Evolutionary conservation across 1,140 invertebrate species (phyloP).

Genomic region (Venturia canescens): DNA sequence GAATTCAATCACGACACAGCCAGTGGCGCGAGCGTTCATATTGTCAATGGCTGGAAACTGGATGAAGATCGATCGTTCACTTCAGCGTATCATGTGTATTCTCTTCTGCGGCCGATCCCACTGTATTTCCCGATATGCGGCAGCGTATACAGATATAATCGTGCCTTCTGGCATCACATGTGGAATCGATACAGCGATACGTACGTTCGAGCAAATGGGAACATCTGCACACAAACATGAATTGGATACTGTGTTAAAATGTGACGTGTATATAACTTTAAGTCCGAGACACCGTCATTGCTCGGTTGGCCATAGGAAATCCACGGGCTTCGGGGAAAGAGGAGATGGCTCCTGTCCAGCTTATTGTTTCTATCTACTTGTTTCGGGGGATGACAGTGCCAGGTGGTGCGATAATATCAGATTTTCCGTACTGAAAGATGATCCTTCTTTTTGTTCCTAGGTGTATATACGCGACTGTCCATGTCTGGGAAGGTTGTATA

Average conservation of each 20-base stretch:
- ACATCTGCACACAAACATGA: neutral
- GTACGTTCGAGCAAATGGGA: too few species aligned
- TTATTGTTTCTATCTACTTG: slow-evolving; percentile 47
- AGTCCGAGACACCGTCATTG: slow-evolving; percentile 14
- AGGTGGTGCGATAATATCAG: slow-evolving; percentile 45
- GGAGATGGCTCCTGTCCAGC: slow-evolving; percentile 44
- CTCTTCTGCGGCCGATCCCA: neutral
- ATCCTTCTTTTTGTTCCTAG: neutral
- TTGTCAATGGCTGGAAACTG: slow-evolving; percentile 22
- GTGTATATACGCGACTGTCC: neutral
- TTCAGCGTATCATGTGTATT: slow-evolving; percentile 24
- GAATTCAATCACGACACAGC: slow-evolving; percentile 26
- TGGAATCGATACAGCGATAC: too few species aligned
- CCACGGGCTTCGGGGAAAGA: slow-evolving; percentile 14
- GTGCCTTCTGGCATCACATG: neutral
- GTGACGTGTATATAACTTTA: neutral
- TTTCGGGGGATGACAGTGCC: slow-evolving; percentile 44
- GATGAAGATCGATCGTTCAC: slow-evolving; percentile 40
- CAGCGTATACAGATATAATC: neutral
- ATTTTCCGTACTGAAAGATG: slow-evolving; percentile 41
- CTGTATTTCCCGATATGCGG: slow-evolving; percentile 6
- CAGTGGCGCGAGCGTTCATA: slow-evolving; percentile 17
- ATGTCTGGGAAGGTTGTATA: neutral
- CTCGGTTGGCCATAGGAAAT: slow-evolving; percentile 15
- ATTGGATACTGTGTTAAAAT: neutral